Evolutionary conservation across 2,797 vertebrate genomes (phyloP).

Genomic region (Labroides dimidiatus): DNA sequence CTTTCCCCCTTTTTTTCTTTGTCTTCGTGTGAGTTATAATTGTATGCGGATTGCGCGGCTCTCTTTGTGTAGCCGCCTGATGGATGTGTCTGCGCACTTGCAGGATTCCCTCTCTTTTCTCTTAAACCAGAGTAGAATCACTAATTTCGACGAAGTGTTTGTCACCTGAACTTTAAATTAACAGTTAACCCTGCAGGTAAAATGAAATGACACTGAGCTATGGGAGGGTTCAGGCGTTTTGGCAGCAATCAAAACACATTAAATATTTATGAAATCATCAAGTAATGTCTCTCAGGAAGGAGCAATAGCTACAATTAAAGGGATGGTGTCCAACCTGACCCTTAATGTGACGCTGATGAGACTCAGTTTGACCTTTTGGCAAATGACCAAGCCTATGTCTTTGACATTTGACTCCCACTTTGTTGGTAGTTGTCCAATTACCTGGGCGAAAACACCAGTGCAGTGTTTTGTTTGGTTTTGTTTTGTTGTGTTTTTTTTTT

Average conservation of each 20-base stretch:
- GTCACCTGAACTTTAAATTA: slow-evolving; percentile 58
- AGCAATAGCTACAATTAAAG: slow-evolving; percentile 53
- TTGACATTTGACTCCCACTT: slow-evolving; percentile 63
- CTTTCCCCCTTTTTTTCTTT: not conserved
- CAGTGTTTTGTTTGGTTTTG: slow-evolving; percentile 28
- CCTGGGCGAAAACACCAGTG: slow-evolving; percentile 27
- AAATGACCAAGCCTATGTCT: slow-evolving; percentile 46
- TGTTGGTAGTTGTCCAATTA: slow-evolving; percentile 53
- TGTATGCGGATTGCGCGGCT: slow-evolving; percentile 40
- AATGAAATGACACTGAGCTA: slow-evolving; percentile 44
- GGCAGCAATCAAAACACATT: slow-evolving; percentile 66
- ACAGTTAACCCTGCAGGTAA: slow-evolving; percentile 38
- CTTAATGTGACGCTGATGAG: slow-evolving; percentile 68
- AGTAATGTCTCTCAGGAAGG: slow-evolving; percentile 54
- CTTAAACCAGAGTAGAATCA: slow-evolving; percentile 20
- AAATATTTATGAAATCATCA: slow-evolving; percentile 76
- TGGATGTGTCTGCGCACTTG: slow-evolving; percentile 28
- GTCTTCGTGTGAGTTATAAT: not conserved
- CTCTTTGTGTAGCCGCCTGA: slow-evolving; percentile 5
- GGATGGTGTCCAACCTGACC: slow-evolving; percentile 46
- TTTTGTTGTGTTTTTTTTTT: slow-evolving; percentile 20
- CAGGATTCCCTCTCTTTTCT: slow-evolving; percentile 22
- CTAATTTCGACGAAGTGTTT: slow-evolving; percentile 40
- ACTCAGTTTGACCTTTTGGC: slow-evolving; percentile 64
- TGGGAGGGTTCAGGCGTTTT: slow-evolving; percentile 46